Conservation (phyloP, 2,113 vertebrate genomes). For the Lagenorhynchus albirostris region DNA sequence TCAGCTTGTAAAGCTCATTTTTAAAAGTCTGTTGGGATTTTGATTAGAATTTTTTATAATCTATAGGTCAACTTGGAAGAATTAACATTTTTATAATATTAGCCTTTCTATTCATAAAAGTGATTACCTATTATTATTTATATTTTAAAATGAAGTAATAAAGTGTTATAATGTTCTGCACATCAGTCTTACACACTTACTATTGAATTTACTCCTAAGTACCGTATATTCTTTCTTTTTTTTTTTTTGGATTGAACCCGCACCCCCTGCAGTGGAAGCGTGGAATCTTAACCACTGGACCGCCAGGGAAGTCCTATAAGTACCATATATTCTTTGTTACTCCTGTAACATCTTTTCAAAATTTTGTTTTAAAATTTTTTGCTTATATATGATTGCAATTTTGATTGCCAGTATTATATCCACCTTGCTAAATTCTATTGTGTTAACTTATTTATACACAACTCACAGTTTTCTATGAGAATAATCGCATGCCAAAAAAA, state of each 20-base stretch:
- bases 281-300: too few species aligned
- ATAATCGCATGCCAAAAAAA: not conserved
- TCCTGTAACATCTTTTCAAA: not conserved
- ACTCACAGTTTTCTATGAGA: not conserved
- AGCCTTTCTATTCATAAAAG: not conserved
- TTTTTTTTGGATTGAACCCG: too few species aligned
- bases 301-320: not conserved
- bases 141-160: slow-evolving; percentile 3
- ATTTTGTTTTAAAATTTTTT: slow-evolving; percentile 4
- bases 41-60: slow-evolving; percentile 11
- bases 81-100: not conserved
- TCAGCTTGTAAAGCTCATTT: not conserved
- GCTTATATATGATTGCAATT: not conserved
- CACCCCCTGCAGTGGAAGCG: too few species aligned
- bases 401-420: not conserved
- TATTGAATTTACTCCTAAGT: not conserved
- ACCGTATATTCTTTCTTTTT: not conserved
- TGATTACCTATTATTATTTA: not conserved
- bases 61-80: not conserved
- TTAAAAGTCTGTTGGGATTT: not conserved
- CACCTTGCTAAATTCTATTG: not conserved
- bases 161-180: not conserved
- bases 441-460: not conserved
- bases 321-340: not conserved
- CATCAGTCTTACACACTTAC: not conserved